Evolutionary conservation across 2,797 vertebrate species (phyloP).

Genomic region (Pygocentrus nattereri): DNA sequence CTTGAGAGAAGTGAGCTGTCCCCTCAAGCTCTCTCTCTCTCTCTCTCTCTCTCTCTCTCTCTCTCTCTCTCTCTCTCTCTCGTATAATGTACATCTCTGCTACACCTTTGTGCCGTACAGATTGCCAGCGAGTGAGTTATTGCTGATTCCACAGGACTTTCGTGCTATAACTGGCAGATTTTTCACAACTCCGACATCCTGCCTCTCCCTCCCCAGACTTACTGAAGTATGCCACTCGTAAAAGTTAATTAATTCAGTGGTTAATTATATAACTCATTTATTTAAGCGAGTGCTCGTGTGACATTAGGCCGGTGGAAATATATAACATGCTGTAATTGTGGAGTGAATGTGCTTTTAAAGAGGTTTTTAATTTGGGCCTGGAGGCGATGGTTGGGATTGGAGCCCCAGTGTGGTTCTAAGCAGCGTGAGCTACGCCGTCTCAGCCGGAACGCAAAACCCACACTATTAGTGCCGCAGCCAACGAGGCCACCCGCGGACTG

Average conservation of each 20-base stretch:
- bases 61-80: conserved; percentile 25
- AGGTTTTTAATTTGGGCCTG: conserved; percentile 54
- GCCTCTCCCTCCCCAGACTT: conserved; percentile 45
- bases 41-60: neutral
- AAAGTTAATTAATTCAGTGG: conserved; percentile 64
- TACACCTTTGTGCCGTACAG: conserved; percentile 59
- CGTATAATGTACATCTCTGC: conserved; percentile 45
- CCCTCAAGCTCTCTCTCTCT: conserved; percentile 40
- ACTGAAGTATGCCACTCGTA: conserved; percentile 61
- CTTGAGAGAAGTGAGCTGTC: conserved; percentile 53
- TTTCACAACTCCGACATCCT: conserved; percentile 24
- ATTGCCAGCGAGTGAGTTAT: conserved; percentile 52
- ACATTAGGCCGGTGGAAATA: conserved; percentile 58
- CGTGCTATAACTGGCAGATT: conserved; percentile 16
- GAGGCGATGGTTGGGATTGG: conserved; percentile 24
- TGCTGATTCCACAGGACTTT: conserved; percentile 24
- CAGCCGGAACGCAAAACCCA: conserved; percentile 8
- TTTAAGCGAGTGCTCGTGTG: conserved; percentile 59
- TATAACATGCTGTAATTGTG: conserved; percentile 64
- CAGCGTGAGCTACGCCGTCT: neutral
- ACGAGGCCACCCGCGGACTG: conserved; percentile 8
- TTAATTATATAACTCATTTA: conserved; percentile 67
- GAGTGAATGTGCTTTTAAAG: conserved; percentile 59
- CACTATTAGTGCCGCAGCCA: neutral
- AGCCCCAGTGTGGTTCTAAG: conserved; percentile 29